These are phyloP conservation scores for Leucoraja ocellata DNA, from an alignment of 2,797 vertebrate genomes.

Conservation along the genomic window DNA sequence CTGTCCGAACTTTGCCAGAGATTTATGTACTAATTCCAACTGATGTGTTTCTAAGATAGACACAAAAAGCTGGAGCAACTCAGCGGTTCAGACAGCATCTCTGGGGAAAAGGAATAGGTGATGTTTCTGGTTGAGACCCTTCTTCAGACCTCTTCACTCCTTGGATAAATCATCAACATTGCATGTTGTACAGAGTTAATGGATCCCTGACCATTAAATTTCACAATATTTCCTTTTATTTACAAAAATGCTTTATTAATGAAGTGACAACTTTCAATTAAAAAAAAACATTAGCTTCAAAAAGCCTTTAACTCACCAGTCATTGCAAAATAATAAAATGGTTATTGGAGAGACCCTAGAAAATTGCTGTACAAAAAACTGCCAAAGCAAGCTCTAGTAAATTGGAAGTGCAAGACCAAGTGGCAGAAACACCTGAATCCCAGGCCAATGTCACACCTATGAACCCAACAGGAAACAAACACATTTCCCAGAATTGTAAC, in stretches of 20 bases:
- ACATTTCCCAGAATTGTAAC: neutral
- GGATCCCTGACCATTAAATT: neutral
- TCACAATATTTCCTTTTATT: neutral
- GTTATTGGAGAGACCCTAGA: neutral
- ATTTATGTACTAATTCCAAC: neutral
- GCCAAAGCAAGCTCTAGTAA: neutral
- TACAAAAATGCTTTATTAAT: neutral
- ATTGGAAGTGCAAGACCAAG: neutral
- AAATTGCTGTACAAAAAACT: neutral
- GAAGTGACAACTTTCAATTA: neutral
- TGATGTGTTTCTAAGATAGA: neutral
- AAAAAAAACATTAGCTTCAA: neutral
- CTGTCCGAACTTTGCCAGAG: neutral
- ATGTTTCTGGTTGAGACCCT: no score
- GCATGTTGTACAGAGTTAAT: neutral
- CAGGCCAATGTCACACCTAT: neutral
- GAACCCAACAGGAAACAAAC: neutral
- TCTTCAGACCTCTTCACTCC: neutral
- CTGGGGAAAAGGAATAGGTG: no score
- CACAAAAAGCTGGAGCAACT: no score
- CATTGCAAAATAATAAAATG: neutral
- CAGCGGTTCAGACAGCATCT: no score
- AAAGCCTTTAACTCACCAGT: neutral
- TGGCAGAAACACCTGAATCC: neutral
- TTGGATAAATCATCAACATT: conserved; percentile 12